Evolutionary conservation across 92 coral and sea anemone genomes (phyloP).

Genomic region (Pocillopora grandis): DNA sequence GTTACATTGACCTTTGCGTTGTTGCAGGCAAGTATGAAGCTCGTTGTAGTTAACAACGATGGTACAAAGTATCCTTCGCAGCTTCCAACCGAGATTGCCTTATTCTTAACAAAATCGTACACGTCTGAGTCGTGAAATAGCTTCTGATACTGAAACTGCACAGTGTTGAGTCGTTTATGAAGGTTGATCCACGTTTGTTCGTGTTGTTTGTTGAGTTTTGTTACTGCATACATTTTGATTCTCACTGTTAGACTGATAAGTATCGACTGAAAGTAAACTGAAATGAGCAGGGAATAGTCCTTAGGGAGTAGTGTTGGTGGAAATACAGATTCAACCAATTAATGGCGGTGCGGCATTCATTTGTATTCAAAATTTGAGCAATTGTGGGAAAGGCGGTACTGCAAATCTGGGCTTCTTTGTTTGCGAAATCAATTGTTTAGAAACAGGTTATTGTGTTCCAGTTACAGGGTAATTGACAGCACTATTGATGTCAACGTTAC

Average conservation of each 20-base stretch:
- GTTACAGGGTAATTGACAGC: too few relatives aligned
- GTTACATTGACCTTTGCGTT: conserved; percentile 28
- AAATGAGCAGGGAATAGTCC: conserved; percentile 11
- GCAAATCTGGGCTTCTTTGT: too few relatives aligned
- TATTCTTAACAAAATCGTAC: conserved; percentile 20
- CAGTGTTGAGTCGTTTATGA: conserved; percentile 42
- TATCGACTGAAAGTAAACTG: neutral
- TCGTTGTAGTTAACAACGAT: conserved; percentile 50
- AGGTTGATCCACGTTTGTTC: conserved; percentile 60
- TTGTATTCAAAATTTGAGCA: neutral
- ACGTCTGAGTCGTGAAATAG: conserved; percentile 36
- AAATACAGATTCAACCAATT: neutral
- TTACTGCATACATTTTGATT: conserved; percentile 42
- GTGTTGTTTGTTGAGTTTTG: conserved; percentile 51
- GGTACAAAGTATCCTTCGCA: conserved; percentile 65
- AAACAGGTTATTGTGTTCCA: too few relatives aligned
- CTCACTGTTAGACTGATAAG: neutral
- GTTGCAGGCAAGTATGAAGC: conserved; percentile 45
- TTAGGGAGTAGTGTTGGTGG: neutral
- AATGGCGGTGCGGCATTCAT: neutral
- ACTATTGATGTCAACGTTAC: too few relatives aligned
- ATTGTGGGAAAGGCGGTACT: too few relatives aligned
- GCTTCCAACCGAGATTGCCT: conserved; percentile 44
- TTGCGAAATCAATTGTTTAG: too few relatives aligned
- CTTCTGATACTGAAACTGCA: conserved; percentile 38